Evolutionary conservation across 2,113 vertebrate species (phyloP), one percentile per base, ranked within the genome.

Genomic region (Danio rerio): DNA sequence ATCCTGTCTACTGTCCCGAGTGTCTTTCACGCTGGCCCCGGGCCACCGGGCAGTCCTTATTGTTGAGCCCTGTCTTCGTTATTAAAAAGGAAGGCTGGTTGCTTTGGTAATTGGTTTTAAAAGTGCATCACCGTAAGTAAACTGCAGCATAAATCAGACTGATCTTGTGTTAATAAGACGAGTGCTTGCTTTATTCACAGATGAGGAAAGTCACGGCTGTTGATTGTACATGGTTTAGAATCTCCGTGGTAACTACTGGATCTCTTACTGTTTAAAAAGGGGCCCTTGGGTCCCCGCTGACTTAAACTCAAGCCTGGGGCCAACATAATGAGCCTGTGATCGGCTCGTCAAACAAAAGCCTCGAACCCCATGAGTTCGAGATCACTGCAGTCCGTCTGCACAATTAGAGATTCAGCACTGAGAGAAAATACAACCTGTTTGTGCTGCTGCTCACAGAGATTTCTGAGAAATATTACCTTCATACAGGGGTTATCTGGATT

Each of bases 181-280:
- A 47, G 65, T 45, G n/a, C 0, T 69, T 0, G 9, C 42, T 49
- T 55, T 40, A 11, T 16, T 15, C 53, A 8, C 45, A 10, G 40
- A 59, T 75, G 10, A 75, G 55, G 55, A 45, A 75, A 72, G 49
- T 20, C 55, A 75, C 9, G 15, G 31, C 43, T 43, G 31, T 42
- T 40, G 21, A 20, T 18, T 31, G 47, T 66, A 66, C 18, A 9
- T 69, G 50, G 49, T 68, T 55, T 21, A 66, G 40, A 80, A 56
- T 80, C 63, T 70, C 63, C 78, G 18, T 49, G 70, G 78, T 65
- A 69, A 70, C 66, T 59, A 56, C 40, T 70, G 52, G 63, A 80
- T 80, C 40, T 70, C 52, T 45, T 70, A 58, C 62, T 80, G 50
- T 66, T 66, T 58, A 55, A 69, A n/a, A 80, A 56, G 49, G 53